A percentile compares a stretch with the other conserved stretches of the same genome.
phyloP scores from a whole-genome alignment of 2,888 invertebrate genomes.

The Ditylenchus weischeri region DNA sequence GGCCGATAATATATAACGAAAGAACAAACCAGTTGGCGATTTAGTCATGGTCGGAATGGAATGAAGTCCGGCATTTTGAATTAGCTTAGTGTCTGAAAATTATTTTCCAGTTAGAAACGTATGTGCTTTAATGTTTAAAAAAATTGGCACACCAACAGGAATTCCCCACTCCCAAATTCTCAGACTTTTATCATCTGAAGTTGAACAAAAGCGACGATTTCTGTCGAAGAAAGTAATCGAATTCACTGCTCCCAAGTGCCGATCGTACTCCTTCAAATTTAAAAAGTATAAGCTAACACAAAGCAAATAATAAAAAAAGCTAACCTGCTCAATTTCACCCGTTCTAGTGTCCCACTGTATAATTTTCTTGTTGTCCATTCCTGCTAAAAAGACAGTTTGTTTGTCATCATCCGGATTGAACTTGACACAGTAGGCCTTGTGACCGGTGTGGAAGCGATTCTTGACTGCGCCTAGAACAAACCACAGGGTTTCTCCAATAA shows the following conservation, averaged over 20 bases:
- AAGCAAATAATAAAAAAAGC: not conserved
- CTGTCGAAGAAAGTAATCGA: constrained; percentile 98
- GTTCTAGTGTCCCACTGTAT: constrained; percentile 97
- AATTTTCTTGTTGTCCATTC: constrained; percentile 98
- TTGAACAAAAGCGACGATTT: constrained; percentile 92
- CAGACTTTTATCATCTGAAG: constrained; percentile 96
- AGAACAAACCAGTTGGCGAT: constrained; percentile 75
- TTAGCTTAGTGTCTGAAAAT: constrained; percentile 87
- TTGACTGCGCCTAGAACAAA: constrained; percentile 62
- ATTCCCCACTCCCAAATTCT: constrained; percentile 96
- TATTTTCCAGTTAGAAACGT: too few species aligned
- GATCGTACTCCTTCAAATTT: constrained; percentile 78
- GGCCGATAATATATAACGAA: not conserved
- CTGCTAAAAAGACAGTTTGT: constrained; percentile 87
- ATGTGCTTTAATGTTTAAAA: not conserved
- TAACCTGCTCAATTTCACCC: constrained; percentile 76
- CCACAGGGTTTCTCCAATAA: not conserved
- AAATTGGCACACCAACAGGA: not conserved
- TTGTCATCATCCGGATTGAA: constrained; percentile 96
- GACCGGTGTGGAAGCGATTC: constrained; percentile 81
- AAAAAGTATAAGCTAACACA: constrained; percentile 6
- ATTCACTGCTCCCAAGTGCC: constrained; percentile 97
- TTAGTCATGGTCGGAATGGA: constrained; percentile 93
- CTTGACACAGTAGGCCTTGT: constrained; percentile 95
- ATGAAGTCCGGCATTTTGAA: constrained; percentile 98